Percentiles rank a stretch among this genome's conserved stretches.
Evolutionary conservation across 1,140 invertebrate species (phyloP).

Genomic region (Cotesia glomerata): DNA sequence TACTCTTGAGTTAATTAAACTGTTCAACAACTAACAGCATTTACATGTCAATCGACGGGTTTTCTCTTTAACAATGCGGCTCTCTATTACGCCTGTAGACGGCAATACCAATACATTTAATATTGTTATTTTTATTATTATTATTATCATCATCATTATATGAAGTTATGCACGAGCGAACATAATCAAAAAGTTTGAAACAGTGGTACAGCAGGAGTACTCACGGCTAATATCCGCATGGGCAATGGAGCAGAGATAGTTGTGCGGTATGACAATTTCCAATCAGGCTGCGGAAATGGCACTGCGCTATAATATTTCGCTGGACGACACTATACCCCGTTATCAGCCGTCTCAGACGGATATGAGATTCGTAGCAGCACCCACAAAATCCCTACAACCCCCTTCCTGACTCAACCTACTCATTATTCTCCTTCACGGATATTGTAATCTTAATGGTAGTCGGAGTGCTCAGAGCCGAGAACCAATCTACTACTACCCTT

Average conservation of each 20-base stretch:
- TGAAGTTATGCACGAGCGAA: not conserved
- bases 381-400: conserved; percentile 42
- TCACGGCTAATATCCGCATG: conserved; percentile 39
- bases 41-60: not conserved
- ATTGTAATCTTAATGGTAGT: conserved; percentile 41
- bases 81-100: not conserved
- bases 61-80: not conserved
- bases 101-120: not conserved
- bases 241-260: conserved; percentile 40
- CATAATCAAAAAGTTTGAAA: conserved; percentile 36
- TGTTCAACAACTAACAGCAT: not conserved
- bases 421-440: conserved; percentile 48
- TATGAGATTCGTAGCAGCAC: conserved; percentile 50
- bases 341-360: conserved; percentile 55
- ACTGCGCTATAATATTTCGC: conserved; percentile 39
- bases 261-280: conserved; percentile 40
- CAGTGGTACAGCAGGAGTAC: conserved; percentile 16
- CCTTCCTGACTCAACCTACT: conserved; percentile 25
- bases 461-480: not conserved
- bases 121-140: not conserved
- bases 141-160: not conserved
- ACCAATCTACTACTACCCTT: not conserved
- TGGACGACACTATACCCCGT: conserved; percentile 26
- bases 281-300: conserved; percentile 40
- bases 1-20: not conserved